Evolutionary conservation across 2,888 invertebrate species (phyloP), one percentile per base, ranked within the genome.

Genomic region (Tupiocoris notatus): DNA sequence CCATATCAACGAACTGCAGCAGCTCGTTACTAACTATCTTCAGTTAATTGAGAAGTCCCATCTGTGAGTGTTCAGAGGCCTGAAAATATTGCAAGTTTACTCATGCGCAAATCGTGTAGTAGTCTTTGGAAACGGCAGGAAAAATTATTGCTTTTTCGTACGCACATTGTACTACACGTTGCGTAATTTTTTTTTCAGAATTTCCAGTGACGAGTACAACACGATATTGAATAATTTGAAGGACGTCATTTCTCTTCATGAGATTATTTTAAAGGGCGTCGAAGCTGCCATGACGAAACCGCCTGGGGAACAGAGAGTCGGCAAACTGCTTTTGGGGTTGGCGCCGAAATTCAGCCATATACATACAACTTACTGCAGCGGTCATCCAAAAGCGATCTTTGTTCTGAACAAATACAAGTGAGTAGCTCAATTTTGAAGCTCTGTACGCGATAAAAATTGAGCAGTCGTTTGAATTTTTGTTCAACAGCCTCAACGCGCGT

Each of bases 321-420:
- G 99, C 1, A 95, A 94, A 81, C 86, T 96, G 12, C 97, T 98
- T 84, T 85, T 99, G 77, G 91, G 91, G 77, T 90, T 91, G 85
- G 94, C 94, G 2, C 90, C 93, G 20, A 88, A 89, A 82, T 88
- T 95, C 80, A 95, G 96, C 85, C 86, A 88, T 80, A 91, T 95
- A 12, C 95, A 98, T 84, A 91, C 92, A 82, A 87, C 88, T 16
- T 99, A 98, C 84, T 98, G 98, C 85, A 89, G 91, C 76, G 91
- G 94, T 80, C 98, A 99, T 88, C 98, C 98, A 0, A 90, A 91
- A 84, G 97, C 97, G 79, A 96, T 96, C 64, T 93, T 93, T 83
- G 90, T 98, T 81, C 88, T 99, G 81, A 96, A 96, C 84, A 93
- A 93, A 84, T 93, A 93, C 84, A 95, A 93, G 96, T 96, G 85